Evolutionary conservation across 92 coral and sea anemone genomes (phyloP).

Genomic region (Anthopleura xanthogrammica): DNA sequence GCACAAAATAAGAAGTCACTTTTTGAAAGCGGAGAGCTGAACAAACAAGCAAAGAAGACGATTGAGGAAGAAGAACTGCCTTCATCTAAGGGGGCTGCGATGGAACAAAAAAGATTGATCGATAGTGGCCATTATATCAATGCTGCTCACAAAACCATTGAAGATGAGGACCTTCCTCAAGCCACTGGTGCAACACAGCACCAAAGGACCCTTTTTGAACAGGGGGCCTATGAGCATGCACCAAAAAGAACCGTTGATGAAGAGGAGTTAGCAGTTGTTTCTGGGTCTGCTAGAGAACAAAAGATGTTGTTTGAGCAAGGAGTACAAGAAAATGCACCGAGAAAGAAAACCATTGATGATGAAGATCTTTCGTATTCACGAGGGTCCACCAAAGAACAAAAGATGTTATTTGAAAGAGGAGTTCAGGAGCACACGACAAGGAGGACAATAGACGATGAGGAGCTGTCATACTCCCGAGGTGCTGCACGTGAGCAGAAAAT

Average conservation of each 20-base stretch:
- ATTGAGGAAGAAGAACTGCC: constrained; percentile 60
- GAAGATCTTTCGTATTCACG: constrained; percentile 25
- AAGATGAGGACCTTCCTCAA: constrained; percentile 53
- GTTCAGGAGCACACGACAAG: constrained; percentile 41
- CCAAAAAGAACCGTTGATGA: constrained; percentile 53
- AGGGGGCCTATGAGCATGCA: constrained; percentile 46
- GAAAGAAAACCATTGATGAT: constrained; percentile 26
- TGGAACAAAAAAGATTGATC: constrained; percentile 48
- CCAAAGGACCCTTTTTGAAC: constrained; percentile 35
- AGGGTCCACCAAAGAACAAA: constrained; percentile 47
- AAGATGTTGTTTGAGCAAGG: constrained; percentile 70
- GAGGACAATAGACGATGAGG: constrained; percentile 64
- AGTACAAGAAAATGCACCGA: constrained; percentile 50
- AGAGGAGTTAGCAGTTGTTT: constrained; percentile 50
- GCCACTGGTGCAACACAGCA: constrained; percentile 27
- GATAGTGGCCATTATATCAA: constrained; percentile 44
- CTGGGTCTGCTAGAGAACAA: constrained; percentile 57
- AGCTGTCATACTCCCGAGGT: constrained; percentile 44
- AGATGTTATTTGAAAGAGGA: constrained; percentile 60
- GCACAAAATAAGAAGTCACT: constrained; percentile 63
- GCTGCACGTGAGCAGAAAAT: constrained; percentile 57
- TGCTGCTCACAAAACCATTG: constrained; percentile 35
- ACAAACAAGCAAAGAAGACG: constrained; percentile 56
- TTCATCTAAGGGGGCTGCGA: constrained; percentile 36
- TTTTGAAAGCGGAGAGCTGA: constrained; percentile 69